Percentiles rank a stretch among this genome's conserved stretches.
Evolutionary conservation across 2,888 invertebrate genomes (phyloP).

Genomic region (Polietes domitor): DNA sequence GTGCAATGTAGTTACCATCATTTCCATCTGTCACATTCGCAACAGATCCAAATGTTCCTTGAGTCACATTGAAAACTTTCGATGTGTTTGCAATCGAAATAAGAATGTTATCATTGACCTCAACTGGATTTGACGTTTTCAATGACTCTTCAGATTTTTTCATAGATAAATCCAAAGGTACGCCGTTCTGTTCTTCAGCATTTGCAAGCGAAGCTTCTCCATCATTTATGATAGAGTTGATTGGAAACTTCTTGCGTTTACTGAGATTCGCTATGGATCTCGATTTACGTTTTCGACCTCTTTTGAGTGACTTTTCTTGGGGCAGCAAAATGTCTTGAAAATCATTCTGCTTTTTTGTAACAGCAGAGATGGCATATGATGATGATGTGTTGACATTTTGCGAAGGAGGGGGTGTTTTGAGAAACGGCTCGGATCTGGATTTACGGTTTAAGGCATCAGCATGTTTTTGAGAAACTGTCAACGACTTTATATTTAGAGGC

Average conservation of each 20-base stretch:
- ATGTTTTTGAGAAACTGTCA: background rate
- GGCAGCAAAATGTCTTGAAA: too few species aligned
- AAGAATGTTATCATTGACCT: background rate
- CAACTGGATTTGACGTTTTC: background rate
- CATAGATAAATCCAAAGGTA: conserved; percentile 52
- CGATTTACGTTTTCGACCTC: too few species aligned
- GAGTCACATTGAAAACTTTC: background rate
- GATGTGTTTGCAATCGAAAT: background rate
- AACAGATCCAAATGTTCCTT: background rate
- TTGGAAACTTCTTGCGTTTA: too few species aligned
- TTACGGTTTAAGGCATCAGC: background rate
- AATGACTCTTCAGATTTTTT: background rate
- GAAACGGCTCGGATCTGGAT: background rate
- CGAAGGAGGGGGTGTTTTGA: too few species aligned
- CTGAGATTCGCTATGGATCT: too few species aligned
- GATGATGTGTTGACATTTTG: too few species aligned
- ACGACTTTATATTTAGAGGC: background rate
- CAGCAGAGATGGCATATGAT: too few species aligned
- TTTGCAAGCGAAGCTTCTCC: background rate
- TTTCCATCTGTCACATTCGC: background rate
- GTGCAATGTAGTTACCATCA: too few species aligned
- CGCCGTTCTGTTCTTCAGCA: background rate
- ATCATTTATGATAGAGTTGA: too few species aligned
- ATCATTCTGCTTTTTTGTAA: too few species aligned
- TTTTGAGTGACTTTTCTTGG: too few species aligned